Base-by-base conservation (phyloP, 2,797 vertebrate genomes). In the Chelon auratus region DNA sequence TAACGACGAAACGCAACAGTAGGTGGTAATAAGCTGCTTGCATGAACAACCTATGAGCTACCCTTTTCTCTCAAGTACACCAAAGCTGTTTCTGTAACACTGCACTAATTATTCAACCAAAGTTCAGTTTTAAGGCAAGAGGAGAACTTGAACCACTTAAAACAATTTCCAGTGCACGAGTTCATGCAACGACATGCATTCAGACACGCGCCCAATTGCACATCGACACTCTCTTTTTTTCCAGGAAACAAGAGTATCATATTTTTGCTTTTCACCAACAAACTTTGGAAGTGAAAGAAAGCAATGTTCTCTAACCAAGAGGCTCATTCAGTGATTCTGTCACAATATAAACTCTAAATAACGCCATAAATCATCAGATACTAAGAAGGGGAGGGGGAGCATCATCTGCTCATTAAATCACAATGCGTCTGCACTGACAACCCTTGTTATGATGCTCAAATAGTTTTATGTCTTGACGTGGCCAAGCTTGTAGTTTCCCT, bases 251-350 rank as follows among this genome's bases (percentile, higher is more conserved):
- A 57, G 56, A 24, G 63, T 62, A 64, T 78, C 67, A 56, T 66
- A 64, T 78, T 59, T 51, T 43, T 17, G 8, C 36, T 48, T 42
- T 56, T 62, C 61, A 66, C 0, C 62, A 42, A 62, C 18, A 61
- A 7, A 43, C 42, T 15, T 17, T 6, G 42, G 42, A 17, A 13
- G 55, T 62, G 61, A 73, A 81, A 72, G 56, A 76, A 45, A 73
- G 58, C 58, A 72, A 60, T 76, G 68, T 62, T 65, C 57, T 22
- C 43, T 40, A 20, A 20, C 58, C 54, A 50, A 33, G 40, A 62
- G 52, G 40, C 22, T 54, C 67, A 68, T 68, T 78, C 74, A 75
- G 43, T 52, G 30, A 57, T 68, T 67, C 54, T 65, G 54, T 67
- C 55, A 57, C 52, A 51, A 56, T 45, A 68, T 51, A 65, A 50